A percentile compares a stretch with the other conserved stretches of the same genome.
Evolutionary conservation across 2,888 invertebrate species (phyloP).

Genomic region (Anagyrus pseudococci): DNA sequence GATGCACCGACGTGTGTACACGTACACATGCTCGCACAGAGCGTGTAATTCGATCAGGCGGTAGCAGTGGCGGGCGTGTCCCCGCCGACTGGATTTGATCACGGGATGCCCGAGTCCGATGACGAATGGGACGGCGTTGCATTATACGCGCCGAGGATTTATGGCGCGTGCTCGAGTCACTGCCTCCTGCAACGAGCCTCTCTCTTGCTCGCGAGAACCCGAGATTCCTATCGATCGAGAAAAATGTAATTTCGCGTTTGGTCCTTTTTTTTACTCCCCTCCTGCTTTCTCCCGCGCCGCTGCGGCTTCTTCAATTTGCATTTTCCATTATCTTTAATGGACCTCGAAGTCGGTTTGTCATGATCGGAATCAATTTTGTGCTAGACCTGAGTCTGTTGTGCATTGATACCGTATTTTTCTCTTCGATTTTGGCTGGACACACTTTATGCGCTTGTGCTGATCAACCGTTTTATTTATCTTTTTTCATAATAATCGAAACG

Average conservation of each 20-base stretch:
- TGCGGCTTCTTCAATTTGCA: slow-evolving; percentile 33
- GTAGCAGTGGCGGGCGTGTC: slow-evolving; percentile 25
- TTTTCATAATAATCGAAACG: too few species aligned
- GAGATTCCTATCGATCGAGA: slow-evolving; percentile 38
- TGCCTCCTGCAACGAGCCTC: slow-evolving; percentile 15
- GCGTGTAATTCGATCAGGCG: slow-evolving; percentile 31
- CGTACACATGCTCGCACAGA: slow-evolving; percentile 4
- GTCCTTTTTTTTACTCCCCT: background rate
- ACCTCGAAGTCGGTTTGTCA: slow-evolving; percentile 23
- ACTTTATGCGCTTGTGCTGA: too few species aligned
- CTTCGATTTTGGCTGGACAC: background rate
- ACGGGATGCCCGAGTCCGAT: slow-evolving; percentile 21
- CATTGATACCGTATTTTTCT: slow-evolving; percentile 22
- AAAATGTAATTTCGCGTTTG: slow-evolving; percentile 34
- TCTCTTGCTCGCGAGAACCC: background rate
- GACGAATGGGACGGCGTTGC: slow-evolving; percentile 36
- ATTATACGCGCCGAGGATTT: slow-evolving; percentile 35
- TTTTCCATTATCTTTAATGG: slow-evolving; percentile 41
- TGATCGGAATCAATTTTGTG: slow-evolving; percentile 33
- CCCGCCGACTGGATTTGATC: slow-evolving; percentile 35
- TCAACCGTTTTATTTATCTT: too few species aligned
- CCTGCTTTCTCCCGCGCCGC: slow-evolving; percentile 2
- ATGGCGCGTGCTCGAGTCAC: too few species aligned
- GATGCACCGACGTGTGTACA: slow-evolving; percentile 33
- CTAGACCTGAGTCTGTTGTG: slow-evolving; percentile 28